Percentiles rank a stretch among this genome's conserved stretches.
Conservation (phyloP, 2,888 invertebrate species). For the Eugnorisma glareosa region DNA sequence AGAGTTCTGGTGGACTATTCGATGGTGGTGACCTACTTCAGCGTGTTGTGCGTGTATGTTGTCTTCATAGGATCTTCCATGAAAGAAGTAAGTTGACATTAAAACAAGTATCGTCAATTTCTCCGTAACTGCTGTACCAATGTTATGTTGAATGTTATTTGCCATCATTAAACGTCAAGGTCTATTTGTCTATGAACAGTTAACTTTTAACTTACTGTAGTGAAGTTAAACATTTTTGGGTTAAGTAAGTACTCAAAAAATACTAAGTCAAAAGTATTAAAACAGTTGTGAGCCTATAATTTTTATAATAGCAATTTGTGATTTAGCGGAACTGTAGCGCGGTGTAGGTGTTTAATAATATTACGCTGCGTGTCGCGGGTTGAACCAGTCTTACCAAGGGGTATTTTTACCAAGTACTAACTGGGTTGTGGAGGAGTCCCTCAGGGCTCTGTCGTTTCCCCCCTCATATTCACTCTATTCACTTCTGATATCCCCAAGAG, state of each 20-base stretch:
- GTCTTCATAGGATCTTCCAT: conserved; percentile 93
- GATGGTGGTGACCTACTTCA: conserved; percentile 92
- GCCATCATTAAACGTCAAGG: not conserved
- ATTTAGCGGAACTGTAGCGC: not conserved
- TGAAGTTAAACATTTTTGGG: not conserved
- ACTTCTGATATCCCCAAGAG: no score
- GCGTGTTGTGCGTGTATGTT: conserved; percentile 94
- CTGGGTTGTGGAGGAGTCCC: no score
- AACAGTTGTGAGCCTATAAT: conserved; percentile 13
- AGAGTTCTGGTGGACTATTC: conserved; percentile 93
- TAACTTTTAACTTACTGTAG: not conserved
- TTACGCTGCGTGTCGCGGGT: not conserved
- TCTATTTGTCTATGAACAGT: not conserved
- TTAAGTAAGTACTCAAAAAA: not conserved
- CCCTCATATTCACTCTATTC: no score
- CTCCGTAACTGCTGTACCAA: not conserved
- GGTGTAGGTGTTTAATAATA: not conserved
- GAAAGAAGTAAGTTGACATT: conserved; percentile 88
- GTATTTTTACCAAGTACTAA: no score
- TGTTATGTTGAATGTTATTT: not conserved
- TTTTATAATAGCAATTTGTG: conserved; percentile 27
- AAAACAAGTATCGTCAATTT: not conserved
- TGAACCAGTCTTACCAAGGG: not conserved
- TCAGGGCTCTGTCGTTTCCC: no score
- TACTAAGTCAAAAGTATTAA: not conserved